These are phyloP conservation scores for Lasioglossum marginatum DNA, from an alignment of 2,888 invertebrate genomes.

Conservation along the genomic window DNA sequence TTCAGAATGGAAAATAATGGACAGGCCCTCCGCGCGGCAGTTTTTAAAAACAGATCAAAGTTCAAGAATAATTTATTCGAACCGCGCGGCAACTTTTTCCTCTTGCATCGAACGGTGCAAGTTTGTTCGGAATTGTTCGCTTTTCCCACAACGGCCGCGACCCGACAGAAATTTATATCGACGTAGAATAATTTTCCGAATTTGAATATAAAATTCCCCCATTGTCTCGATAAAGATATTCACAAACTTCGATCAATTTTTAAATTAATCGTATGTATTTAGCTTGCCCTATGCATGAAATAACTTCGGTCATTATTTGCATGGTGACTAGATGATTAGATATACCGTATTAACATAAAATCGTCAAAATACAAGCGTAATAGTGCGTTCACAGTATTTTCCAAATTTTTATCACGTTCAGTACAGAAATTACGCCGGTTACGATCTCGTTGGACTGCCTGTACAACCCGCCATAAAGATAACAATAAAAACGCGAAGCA, in stretches of 20 bases:
- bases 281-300: not conserved
- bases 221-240: not conserved
- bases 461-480: too few species aligned
- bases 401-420: not conserved
- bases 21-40: not conserved
- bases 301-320: not conserved
- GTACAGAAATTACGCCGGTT: not conserved
- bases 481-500: slow-evolving; percentile 6
- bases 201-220: not conserved
- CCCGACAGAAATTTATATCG: not conserved
- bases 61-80: not conserved
- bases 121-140: not conserved
- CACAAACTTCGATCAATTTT: not conserved
- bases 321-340: not conserved
- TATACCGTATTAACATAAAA: not conserved
- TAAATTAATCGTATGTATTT: not conserved
- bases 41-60: not conserved
- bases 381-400: not conserved
- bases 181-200: not conserved
- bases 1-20: not conserved
- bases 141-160: not conserved
- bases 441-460: not conserved
- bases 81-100: not conserved
- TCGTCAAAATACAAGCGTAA: not conserved
- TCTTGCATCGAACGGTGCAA: not conserved